phyloP scores from a whole-genome alignment of 1,140 invertebrate genomes.

The Andricus grossulariae region DNA sequence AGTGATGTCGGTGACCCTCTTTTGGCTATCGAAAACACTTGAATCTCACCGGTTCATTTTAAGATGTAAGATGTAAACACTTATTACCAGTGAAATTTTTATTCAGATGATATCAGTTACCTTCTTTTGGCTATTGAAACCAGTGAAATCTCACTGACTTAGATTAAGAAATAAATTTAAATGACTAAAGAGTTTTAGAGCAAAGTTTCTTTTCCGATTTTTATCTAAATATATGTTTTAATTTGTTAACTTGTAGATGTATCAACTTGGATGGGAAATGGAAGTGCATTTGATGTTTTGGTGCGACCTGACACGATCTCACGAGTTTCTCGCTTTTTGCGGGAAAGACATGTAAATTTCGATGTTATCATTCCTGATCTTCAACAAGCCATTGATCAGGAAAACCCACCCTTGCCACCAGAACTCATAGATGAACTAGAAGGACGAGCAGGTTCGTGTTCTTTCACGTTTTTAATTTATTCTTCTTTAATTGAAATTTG shows the following conservation, averaged over 20 bases:
- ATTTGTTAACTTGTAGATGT: constrained; percentile 76
- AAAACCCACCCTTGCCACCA: constrained; percentile 81
- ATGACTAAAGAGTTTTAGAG: no score
- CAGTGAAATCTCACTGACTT: no score
- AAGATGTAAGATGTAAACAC: no score
- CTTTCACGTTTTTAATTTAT: not conserved
- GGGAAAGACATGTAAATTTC: constrained; percentile 72
- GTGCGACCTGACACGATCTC: constrained; percentile 80
- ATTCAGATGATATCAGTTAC: no score
- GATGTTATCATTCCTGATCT: constrained; percentile 84
- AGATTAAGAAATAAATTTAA: no score
- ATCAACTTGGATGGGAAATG: constrained; percentile 83
- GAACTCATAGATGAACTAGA: constrained; percentile 81
- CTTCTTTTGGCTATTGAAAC: no score
- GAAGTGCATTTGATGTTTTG: constrained; percentile 81
- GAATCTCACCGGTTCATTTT: no score
- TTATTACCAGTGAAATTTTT: no score
- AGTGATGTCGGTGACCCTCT: no score
- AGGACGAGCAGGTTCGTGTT: constrained; percentile 81
- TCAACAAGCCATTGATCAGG: constrained; percentile 85
- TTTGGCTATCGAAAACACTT: no score
- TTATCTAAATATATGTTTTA: not conserved
- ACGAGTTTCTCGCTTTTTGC: constrained; percentile 62
- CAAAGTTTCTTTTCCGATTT: no score
- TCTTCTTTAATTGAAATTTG: not conserved